phyloP scores from a whole-genome alignment of 2,113 vertebrate genomes.

The Heteronetta atricapilla region DNA sequence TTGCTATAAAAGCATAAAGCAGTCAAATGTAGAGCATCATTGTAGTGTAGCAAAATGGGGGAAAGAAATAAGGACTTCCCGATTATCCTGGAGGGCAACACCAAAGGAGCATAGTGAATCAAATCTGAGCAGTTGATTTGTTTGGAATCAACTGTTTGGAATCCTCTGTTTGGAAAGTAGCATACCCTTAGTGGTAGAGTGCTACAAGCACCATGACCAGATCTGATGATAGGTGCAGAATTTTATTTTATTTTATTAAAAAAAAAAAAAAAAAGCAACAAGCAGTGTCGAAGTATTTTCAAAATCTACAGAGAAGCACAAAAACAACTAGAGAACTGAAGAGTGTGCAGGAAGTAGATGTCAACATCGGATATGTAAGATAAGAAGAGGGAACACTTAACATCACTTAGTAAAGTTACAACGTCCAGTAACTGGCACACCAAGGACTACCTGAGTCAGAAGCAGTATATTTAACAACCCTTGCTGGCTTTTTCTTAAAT shows the following conservation, averaged over 20 bases:
- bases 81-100: background rate
- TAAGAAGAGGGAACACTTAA: background rate
- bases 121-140: background rate
- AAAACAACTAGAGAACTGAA: background rate
- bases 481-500: background rate
- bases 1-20: background rate
- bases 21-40: background rate
- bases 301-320: background rate
- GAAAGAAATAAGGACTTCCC: background rate
- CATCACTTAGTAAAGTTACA: background rate
- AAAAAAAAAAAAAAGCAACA: background rate
- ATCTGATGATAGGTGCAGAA: background rate
- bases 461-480: background rate
- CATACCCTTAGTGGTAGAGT: background rate
- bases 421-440: background rate
- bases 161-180: background rate
- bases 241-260: no score
- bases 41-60: background rate
- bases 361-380: background rate
- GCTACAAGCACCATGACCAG: background rate
- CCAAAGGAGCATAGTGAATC: background rate
- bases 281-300: background rate
- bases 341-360: background rate
- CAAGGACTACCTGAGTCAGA: background rate
- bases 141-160: no score